Base-by-base conservation (phyloP, 2,113 vertebrate species). In the Opisthocomus hoazin region DNA sequence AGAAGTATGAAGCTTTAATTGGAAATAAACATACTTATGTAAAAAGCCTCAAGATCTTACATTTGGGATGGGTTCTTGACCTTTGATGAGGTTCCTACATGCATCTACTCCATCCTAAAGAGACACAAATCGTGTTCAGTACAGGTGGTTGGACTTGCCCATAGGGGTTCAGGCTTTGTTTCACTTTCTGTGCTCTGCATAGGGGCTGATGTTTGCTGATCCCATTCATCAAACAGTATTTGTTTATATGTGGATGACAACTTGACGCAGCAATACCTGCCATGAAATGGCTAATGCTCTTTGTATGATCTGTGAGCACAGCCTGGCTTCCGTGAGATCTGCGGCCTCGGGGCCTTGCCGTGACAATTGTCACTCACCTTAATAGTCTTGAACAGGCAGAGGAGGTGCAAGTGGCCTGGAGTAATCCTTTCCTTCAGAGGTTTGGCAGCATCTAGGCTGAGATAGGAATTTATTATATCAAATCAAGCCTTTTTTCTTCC, bases 111-210 rank as follows among this genome's bases (percentile, higher is more conserved):
- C 20, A 3, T 39, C 11, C 37, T 63, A 6, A 5, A 51, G 60
- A 36, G 48, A 34, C 30, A 45, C 4, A 0, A 21, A 2, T 5
- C 0, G 1, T 37, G 12, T 53, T 58, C 20, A 18, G 37, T 48
- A 8, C 0, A 0, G 37, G 30, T 64, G 39, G 13, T 17, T 58
- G 61, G 64, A 17, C 57, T 64, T 37, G 23, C 27, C 30, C 1
- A 0, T 26, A 37, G 90, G 8, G 43, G 3, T 58, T 48, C 17
- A 22, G 45, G 30, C 2, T 2, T 13, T 48, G 45, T 61, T 77
- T 77, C 36, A 9, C 17, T 34, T 60, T 48, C 37, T n/a, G 26
- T 69, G 57, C 39, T 80, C 2, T 0, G 22, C 61, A 6, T 43
- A 57, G 56, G 36, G 17, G 3, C 76, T 61, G 48, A 27, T 0